phyloP scores from a whole-genome alignment of 2,888 invertebrate species.

The Plagodis dolabraria region DNA sequence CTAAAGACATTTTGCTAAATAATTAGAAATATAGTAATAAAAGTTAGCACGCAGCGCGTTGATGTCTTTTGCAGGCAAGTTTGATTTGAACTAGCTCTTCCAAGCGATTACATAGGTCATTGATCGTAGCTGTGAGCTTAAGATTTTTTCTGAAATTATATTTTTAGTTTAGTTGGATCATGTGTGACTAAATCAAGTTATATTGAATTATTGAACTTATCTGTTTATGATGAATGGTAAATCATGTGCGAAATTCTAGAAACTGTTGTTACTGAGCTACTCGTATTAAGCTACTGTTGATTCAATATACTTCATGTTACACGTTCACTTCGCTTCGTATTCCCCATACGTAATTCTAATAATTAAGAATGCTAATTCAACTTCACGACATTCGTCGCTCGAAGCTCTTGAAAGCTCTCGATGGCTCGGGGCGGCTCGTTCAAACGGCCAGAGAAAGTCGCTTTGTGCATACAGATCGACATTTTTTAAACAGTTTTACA shows the following conservation, averaged over 20 bases:
- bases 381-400: constrained; percentile 31
- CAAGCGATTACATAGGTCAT: background rate
- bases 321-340: constrained; percentile 2
- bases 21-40: constrained; percentile 2
- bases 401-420: constrained; percentile 32
- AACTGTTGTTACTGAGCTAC: background rate
- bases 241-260: constrained; percentile 6
- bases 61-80: constrained; percentile 68
- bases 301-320: background rate
- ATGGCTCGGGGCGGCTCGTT: constrained; percentile 42
- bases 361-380: constrained; percentile 43
- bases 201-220: background rate
- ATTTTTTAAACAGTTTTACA: constrained; percentile 44
- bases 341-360: constrained; percentile 18
- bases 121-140: background rate
- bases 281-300: no score
- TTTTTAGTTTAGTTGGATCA: constrained; percentile 1
- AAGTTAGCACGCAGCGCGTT: constrained; percentile 55
- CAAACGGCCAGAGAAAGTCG: constrained; percentile 52
- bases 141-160: background rate
- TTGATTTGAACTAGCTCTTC: constrained; percentile 5
- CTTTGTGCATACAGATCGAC: constrained; percentile 49
- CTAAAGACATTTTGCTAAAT: background rate
- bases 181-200: constrained; percentile 2
- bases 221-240: constrained; percentile 9